Base-by-base conservation (phyloP, 2,113 vertebrate species). In the Ardeotis arabs region DNA sequence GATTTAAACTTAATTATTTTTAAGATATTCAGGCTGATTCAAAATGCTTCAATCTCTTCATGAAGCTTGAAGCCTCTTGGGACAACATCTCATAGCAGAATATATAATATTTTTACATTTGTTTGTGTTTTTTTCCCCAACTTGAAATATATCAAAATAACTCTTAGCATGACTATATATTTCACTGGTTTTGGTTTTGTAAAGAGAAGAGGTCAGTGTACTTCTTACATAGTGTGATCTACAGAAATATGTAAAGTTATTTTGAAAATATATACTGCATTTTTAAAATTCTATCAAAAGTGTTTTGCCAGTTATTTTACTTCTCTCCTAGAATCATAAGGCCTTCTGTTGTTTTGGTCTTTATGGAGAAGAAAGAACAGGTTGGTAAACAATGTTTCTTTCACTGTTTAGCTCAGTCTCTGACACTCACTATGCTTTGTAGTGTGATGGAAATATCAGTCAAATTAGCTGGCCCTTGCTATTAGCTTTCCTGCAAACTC, bases 101-200 rank as follows among this genome's bases (percentile, higher is more conserved):
- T 50, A 18, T 12, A 5, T 17, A 64, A 56, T 2, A 50, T 41
- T 70, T 80, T 55, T 22, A 41, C 1, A 0, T 19, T 49, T 22
- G 1, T 12, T 66, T 27, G 7, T 0, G 0, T 0, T 14, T 24
- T 55, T 52, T 59, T 3, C 20, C 12, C 18, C 12, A 89, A 44
- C 2, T 68, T 68, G 4, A 89, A 84, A 84, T 35, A 73, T 17
- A 66, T 23, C 7, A 41, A 73, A 83, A 60, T 73, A 76, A 41
- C 1, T 60, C 29, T 62, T 44, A 44, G n/a, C 84, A 76, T 13
- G 2, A 8, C 28, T 37, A 37, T 21, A 14, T 11, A 41, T 70
- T 83, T 92, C 8, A 7, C 6, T 39, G 11, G 5, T 3, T 67
- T 89, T 56, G 10, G 3, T 56, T 77, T 85, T 73, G 10, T 22